Percentiles rank a stretch among this genome's conserved stretches.
phyloP scores from a whole-genome alignment of 1,140 invertebrate genomes.

The Drosophila grimshawi region DNA sequence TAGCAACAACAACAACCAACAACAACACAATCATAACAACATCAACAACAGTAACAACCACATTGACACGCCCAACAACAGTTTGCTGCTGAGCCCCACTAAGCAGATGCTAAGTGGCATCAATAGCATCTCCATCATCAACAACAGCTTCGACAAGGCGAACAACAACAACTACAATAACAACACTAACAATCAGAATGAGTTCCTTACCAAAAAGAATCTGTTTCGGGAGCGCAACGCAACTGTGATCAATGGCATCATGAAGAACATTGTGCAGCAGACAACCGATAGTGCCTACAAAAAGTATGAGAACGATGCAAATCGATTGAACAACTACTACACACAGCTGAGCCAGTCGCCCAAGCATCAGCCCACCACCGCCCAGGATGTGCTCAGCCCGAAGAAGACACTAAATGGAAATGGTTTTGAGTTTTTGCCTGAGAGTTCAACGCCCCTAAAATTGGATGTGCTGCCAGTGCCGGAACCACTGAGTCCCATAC shows the following conservation, averaged over 20 bases:
- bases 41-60: slow-evolving; percentile 32
- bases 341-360: slow-evolving; percentile 72
- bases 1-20: slow-evolving; percentile 16
- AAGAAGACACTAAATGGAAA: slow-evolving; percentile 73
- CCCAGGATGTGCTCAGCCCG: slow-evolving; percentile 61
- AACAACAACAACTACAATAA: slow-evolving; percentile 53
- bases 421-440: slow-evolving; percentile 58
- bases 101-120: slow-evolving; percentile 75
- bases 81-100: slow-evolving; percentile 73
- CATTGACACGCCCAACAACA: slow-evolving; percentile 76
- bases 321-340: slow-evolving; percentile 81
- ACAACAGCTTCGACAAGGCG: slow-evolving; percentile 78
- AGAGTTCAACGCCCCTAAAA: slow-evolving; percentile 54
- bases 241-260: slow-evolving; percentile 82
- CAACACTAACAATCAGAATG: slow-evolving; percentile 64
- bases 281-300: slow-evolving; percentile 71
- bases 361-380: slow-evolving; percentile 57
- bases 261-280: slow-evolving; percentile 79
- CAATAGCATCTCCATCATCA: slow-evolving; percentile 82
- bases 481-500: slow-evolving; percentile 64
- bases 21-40: slow-evolving; percentile 29
- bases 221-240: slow-evolving; percentile 81
- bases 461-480: slow-evolving; percentile 51
- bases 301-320: slow-evolving; percentile 82
- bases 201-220: slow-evolving; percentile 83